Evolutionary conservation across 2,113 vertebrate species (phyloP).

Genomic region (Ptilorrhoa leucosticta): DNA sequence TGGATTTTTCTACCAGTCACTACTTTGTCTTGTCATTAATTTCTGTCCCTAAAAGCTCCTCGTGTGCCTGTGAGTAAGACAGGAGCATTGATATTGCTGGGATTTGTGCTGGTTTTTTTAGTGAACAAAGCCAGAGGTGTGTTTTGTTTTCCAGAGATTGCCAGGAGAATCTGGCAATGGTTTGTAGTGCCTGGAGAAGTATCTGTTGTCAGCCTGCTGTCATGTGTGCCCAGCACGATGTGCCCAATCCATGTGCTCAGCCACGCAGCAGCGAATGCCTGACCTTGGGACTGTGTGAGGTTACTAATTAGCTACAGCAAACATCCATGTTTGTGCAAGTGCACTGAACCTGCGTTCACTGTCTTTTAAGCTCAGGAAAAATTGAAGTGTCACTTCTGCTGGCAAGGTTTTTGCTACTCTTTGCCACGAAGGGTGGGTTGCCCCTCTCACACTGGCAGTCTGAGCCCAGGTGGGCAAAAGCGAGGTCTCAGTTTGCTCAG

Average conservation of each 20-base stretch:
- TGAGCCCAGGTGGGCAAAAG: not conserved
- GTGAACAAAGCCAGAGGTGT: not conserved
- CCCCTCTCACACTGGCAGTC: fast-evolving
- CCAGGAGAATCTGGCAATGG: not conserved
- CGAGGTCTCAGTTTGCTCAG: fast-evolving
- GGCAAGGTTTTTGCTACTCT: not conserved
- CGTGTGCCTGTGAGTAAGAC: not conserved
- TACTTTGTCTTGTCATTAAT: not conserved
- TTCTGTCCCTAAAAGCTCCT: not conserved
- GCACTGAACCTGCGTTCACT: not conserved
- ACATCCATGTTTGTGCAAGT: not conserved
- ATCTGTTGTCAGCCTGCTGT: not conserved
- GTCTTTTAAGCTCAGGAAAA: not conserved
- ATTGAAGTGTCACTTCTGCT: not conserved
- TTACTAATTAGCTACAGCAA: not conserved
- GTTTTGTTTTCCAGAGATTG: not conserved
- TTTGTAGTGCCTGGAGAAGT: not conserved
- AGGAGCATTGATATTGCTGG: not conserved
- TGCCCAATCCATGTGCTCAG: fast-evolving
- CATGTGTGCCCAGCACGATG: fast-evolving
- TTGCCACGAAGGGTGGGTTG: fast-evolving
- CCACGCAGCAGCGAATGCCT: fast-evolving
- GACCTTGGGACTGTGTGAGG: not conserved
- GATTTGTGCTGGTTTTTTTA: not conserved
- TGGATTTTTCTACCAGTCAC: not conserved